Conservation (phyloP, 2,888 invertebrate genomes). For the Protodeltote pygarga region DNA sequence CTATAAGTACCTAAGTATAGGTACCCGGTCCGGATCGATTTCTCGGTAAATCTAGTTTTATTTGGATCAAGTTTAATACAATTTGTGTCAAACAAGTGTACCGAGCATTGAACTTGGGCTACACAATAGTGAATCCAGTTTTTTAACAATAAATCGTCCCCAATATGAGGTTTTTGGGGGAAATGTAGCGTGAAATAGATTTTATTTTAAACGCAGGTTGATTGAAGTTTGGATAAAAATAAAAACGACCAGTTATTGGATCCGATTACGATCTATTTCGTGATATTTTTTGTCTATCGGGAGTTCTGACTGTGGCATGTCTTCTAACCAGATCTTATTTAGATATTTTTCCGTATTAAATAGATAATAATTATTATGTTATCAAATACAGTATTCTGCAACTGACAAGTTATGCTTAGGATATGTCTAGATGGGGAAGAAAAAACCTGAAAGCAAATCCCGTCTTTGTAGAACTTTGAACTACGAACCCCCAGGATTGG, state of each 20-base stretch:
- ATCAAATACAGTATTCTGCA: no score
- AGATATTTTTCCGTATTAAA: no score
- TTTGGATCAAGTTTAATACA: constrained; percentile 27
- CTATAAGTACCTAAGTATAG: neutral
- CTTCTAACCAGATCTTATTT: no score
- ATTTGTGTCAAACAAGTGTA: constrained; percentile 24
- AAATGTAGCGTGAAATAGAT: constrained; percentile 44
- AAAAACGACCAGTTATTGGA: constrained; percentile 35
- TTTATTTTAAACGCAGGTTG: constrained; percentile 11
- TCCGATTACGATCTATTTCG: constrained; percentile 20
- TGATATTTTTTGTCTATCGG: no score
- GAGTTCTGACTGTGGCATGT: no score
- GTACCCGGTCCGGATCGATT: constrained; percentile 4
- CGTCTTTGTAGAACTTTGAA: no score
- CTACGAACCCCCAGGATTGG: no score
- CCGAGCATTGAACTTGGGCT: constrained; percentile 17
- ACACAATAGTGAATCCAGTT: constrained; percentile 40
- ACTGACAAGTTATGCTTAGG: no score
- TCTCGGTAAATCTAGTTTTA: constrained; percentile 12
- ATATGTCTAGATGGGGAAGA: no score
- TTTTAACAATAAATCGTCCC: constrained; percentile 33
- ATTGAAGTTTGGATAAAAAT: constrained; percentile 4
- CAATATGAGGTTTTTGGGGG: constrained; percentile 32
- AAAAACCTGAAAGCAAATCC: no score
- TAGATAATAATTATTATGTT: no score